Evolutionary conservation across 2,888 invertebrate genomes (phyloP).

Genomic region (Drosophila meridiana): DNA sequence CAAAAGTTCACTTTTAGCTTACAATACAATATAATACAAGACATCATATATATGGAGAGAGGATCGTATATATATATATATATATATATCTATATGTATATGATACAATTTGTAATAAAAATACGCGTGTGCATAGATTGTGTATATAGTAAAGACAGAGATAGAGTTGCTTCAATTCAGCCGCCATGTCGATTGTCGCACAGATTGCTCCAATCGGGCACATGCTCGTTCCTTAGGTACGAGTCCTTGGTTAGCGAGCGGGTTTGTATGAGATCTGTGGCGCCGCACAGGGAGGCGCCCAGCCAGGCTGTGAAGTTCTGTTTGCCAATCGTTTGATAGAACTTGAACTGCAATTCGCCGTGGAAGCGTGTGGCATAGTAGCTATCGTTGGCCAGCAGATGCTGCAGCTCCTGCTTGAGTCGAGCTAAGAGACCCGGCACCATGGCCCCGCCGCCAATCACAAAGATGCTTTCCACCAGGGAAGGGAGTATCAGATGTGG

Average conservation of each 20-base stretch:
- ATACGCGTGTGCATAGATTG: constrained; percentile 10
- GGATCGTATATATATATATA: constrained; percentile 13
- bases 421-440: constrained; percentile 93
- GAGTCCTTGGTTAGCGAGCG: constrained; percentile 91
- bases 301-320: constrained; percentile 95
- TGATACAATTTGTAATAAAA: constrained; percentile 25
- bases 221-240: constrained; percentile 89
- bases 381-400: constrained; percentile 87
- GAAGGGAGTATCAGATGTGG: constrained; percentile 93
- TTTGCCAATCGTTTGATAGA: constrained; percentile 92
- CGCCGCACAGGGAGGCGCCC: constrained; percentile 92
- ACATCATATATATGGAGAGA: constrained; percentile 8
- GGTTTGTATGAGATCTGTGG: constrained; percentile 89
- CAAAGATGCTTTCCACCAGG: constrained; percentile 92
- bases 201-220: constrained; percentile 92
- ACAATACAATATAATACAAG: constrained; percentile 17
- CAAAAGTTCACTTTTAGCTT: constrained; percentile 51
- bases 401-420: constrained; percentile 90
- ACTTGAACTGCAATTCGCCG: constrained; percentile 88
- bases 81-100: constrained; percentile 7
- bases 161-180: constrained; percentile 29
- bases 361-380: constrained; percentile 88
- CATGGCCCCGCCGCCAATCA: constrained; percentile 95
- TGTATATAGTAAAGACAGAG: constrained; percentile 1
- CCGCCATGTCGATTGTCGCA: constrained; percentile 81